Conservation (phyloP, 2,888 invertebrate species). For the Tenthredo amoena region DNA sequence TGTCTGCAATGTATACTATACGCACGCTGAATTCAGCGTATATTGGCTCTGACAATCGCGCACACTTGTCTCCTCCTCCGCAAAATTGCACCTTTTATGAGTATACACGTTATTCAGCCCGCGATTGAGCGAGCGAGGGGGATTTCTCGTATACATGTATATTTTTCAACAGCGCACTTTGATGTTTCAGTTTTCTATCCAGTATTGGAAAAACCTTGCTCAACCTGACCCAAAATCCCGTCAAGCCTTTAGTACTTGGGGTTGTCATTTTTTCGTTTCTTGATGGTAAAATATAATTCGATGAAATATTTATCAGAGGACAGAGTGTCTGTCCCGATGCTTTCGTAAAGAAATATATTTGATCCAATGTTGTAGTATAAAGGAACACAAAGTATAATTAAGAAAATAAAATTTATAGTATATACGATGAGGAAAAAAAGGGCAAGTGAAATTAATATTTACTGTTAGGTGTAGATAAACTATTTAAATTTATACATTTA, state of each 20-base stretch:
- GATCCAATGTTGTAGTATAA: not conserved
- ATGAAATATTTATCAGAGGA: not conserved
- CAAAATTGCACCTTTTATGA: conserved; percentile 19
- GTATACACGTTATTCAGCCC: not conserved
- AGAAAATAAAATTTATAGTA: not conserved
- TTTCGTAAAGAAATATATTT: not conserved
- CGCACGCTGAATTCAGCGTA: conserved; percentile 48
- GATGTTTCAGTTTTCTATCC: not conserved
- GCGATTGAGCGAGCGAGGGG: not conserved
- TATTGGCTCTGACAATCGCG: conserved; percentile 63
- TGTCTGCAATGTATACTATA: conserved; percentile 36
- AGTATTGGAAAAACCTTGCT: not conserved
- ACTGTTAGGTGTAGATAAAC: not conserved
- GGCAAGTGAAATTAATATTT: not conserved
- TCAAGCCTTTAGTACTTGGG: not conserved
- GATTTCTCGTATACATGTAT: not conserved
- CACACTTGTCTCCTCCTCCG: conserved; percentile 46
- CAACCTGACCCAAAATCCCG: not conserved
- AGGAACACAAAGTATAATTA: not conserved
- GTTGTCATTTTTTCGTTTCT: not conserved
- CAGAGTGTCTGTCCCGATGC: not conserved
- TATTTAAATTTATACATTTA: not conserved
- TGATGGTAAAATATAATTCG: not conserved
- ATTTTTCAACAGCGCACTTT: not conserved
- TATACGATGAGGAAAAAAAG: not conserved